Evolutionary conservation across 2,888 invertebrate genomes (phyloP), one percentile per base, ranked within the genome.

Genomic region (Callosobruchus maculatus): DNA sequence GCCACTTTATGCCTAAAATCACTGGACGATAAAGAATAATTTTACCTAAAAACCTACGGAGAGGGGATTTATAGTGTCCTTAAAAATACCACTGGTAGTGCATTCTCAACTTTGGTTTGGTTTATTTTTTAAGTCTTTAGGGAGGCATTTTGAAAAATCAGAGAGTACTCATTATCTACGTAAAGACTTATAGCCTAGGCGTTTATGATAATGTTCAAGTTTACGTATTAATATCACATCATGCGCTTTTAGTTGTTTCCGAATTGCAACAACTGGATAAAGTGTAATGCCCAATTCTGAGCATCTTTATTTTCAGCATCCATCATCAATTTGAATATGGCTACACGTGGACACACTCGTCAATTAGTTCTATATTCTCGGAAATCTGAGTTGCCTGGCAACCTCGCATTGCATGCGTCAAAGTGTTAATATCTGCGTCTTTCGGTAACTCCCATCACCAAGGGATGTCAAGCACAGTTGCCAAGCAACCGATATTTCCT

Each of bases 151-250:
- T 49, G 49, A 49, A 49, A 49, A 49, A 49, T 49, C 49, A 49
- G 49, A 49, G 49, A 49, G 49, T 49, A 49, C 49, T 49, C 49
- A 49, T 49, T 26, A 26, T 26, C 49, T 49, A 49, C 49, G 49
- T 49, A 49, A 49, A 49, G 49, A 49, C 49, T 49, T 49, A 49
- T 18, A 49, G 49, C 22, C 66, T 70, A 73, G 18, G 22, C 49
- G 22, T 49, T 49, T 68, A 21, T 31, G 21, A 68, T 66, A 22
- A 71, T 21, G 26, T 67, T 67, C 20, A 26, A 20, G n/a, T 73
- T 76, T 76, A 76, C 76, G 76, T 74, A 76, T 76, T 76, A 74
- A 71, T 76, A 76, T 76, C 74, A 76, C 76, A 76, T 72, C 30
- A 67, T 26, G 70, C 68, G 68, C 70, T 74, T 74, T 70, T 49